phyloP scores from a whole-genome alignment of 1,140 invertebrate genomes.

The Penaeus indicus region DNA sequence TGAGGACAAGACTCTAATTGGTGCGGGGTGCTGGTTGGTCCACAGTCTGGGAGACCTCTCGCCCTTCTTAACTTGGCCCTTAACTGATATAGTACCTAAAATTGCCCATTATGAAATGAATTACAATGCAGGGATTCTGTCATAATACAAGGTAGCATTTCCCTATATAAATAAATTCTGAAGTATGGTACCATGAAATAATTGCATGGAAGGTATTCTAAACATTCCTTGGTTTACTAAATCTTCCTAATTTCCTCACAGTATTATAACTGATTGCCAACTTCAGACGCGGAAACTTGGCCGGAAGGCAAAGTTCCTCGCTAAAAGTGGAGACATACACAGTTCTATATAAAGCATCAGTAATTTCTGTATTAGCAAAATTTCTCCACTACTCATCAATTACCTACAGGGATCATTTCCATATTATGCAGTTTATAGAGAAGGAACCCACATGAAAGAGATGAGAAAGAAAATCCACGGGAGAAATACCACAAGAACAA shows the following conservation, averaged over 20 bases:
- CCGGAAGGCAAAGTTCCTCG: constrained; percentile 17
- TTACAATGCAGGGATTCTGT: constrained; percentile 52
- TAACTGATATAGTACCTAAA: constrained; percentile 62
- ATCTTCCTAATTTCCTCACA: constrained; percentile 40
- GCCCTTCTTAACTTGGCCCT: constrained; percentile 60
- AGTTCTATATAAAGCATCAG: constrained; percentile 48
- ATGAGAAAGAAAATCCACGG: constrained; percentile 43
- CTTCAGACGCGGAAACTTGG: constrained; percentile 32
- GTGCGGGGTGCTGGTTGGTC: constrained; percentile 44
- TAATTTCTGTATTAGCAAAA: constrained; percentile 44
- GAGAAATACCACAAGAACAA: constrained; percentile 46
- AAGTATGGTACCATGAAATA: constrained; percentile 42
- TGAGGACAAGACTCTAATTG: constrained; percentile 4
- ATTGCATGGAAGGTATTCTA: constrained; percentile 56
- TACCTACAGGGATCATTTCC: constrained; percentile 42
- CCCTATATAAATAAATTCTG: constrained; percentile 57
- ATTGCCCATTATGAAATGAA: constrained; percentile 56
- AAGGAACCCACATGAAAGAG: constrained; percentile 46
- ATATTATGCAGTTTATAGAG: constrained; percentile 54
- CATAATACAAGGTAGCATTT: constrained; percentile 56
- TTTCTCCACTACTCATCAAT: constrained; percentile 49
- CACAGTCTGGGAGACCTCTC: constrained; percentile 53
- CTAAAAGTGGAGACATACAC: constrained; percentile 46
- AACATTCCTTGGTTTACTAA: constrained; percentile 49
- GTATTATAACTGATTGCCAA: constrained; percentile 50